Base-by-base conservation (phyloP, 2,888 invertebrate species). In the Cerastis leucographa region DNA sequence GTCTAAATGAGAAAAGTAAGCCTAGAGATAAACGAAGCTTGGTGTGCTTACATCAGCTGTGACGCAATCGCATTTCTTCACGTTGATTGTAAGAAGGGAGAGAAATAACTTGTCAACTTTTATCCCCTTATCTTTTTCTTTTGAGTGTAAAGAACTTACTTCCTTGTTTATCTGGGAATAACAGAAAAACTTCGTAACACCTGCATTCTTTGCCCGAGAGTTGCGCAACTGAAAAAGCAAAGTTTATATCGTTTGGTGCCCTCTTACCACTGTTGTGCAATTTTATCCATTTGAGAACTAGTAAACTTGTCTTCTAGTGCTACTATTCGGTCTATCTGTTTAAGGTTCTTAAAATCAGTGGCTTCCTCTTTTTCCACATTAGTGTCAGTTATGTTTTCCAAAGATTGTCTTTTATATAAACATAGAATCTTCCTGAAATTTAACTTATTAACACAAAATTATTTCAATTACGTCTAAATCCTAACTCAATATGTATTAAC, bases 1-100 rank as follows among this genome's bases (percentile, higher is more conserved):
- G 66, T 72, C 67, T 40, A 79, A 86, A 86, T 86, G 78, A 82
- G 85, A 81, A 82, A 88, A 85, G 74, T 74, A 79, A 83, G 74
- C 72, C 49, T 67, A 74, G 42, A 76, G 80, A 79, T 80, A 73
- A 74, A 81, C 75, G 71, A 72, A 76, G 69, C 64, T 80, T 68
- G 67, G 49, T 62, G 67, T 80, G 74, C 83, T 80, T 85, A 78
- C 76, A 66, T 80, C 66, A 77, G 77, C 61, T 80, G 74, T 85
- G 77, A 78, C 68, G 80, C 84, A 87, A 81, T 73, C n/a, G 78
- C 76, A 71, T 83, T 74, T 42, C 66, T 71, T 69, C 71, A 70
- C 74, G 76, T 85, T 69, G 46, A 61, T 64, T 65, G 44, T 72
- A 59, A 54, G 56, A 49, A 67, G 56, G 75, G 65, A 71, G 75